Evolutionary conservation across 1,140 invertebrate genomes (phyloP).

Genomic region (Musca vetustissima): DNA sequence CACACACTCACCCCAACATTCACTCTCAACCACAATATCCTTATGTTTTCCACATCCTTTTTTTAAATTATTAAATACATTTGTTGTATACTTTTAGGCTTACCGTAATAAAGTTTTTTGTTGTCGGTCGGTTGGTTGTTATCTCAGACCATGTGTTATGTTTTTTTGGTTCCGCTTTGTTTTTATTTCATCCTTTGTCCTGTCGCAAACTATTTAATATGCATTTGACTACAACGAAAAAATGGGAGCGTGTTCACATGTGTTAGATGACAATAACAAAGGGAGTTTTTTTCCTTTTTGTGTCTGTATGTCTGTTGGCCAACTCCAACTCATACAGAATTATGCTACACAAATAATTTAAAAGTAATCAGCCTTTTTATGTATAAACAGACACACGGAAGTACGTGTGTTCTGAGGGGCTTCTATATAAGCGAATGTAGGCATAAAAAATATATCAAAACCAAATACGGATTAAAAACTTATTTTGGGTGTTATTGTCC

Average conservation of each 20-base stretch:
- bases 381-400: too few species aligned
- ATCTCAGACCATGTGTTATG: conserved; percentile 16
- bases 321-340: conserved; percentile 30
- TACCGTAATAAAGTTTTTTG: conserved; percentile 24
- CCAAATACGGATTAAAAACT: too few species aligned
- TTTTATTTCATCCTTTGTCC: not conserved
- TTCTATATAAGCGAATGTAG: too few species aligned
- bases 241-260: too few species aligned
- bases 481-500: too few species aligned
- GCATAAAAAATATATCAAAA: too few species aligned
- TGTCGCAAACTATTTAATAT: too few species aligned
- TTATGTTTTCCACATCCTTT: conserved; percentile 9
- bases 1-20: too few species aligned
- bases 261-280: conserved; percentile 23
- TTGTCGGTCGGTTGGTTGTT: conserved; percentile 35
- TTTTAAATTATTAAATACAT: conserved; percentile 55
- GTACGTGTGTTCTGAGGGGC: too few species aligned
- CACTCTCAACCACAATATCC: not conserved
- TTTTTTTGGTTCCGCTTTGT: not conserved
- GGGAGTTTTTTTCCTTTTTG: conserved; percentile 17
- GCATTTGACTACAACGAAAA: too few species aligned
- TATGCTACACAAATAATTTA: conserved; percentile 55
- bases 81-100: conserved; percentile 51
- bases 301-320: too few species aligned
- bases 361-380: conserved; percentile 47